phyloP scores from a whole-genome alignment of 2,888 invertebrate species.

The Sialis lutaria region DNA sequence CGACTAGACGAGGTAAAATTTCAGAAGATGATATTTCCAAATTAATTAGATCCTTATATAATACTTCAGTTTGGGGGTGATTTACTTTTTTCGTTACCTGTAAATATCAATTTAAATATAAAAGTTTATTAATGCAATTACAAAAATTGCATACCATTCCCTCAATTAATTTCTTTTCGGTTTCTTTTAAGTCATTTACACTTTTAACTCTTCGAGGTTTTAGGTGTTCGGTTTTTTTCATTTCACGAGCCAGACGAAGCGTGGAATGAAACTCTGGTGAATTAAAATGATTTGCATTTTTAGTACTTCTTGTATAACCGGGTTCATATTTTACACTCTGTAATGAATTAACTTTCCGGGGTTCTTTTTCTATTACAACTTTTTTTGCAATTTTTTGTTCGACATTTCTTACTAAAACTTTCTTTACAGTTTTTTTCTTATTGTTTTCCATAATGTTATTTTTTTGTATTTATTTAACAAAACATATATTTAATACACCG shows the following conservation, averaged over 20 bases:
- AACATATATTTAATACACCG: no score
- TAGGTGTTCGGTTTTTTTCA: neutral
- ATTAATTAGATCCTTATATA: neutral
- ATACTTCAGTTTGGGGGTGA: neutral
- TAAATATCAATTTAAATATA: neutral
- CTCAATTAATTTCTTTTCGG: neutral
- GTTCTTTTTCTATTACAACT: neutral
- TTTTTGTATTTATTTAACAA: neutral
- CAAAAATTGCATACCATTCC: neutral
- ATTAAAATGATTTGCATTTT: neutral
- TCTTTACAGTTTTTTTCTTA: neutral
- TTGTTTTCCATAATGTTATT: neutral
- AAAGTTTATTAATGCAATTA: neutral
- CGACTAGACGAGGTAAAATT: neutral
- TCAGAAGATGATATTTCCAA: neutral
- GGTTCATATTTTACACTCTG: no score
- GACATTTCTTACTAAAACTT: neutral
- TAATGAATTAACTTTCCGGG: neutral
- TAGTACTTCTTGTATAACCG: no score
- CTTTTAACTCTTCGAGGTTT: neutral
- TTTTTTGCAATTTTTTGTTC: neutral
- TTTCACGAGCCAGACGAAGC: neutral
- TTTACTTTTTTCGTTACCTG: constrained; percentile 1
- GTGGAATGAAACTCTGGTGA: neutral
- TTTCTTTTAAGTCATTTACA: neutral